Evolutionary conservation across 2,113 vertebrate genomes (phyloP).

Genomic region (Protobothrops flavoviridis): DNA sequence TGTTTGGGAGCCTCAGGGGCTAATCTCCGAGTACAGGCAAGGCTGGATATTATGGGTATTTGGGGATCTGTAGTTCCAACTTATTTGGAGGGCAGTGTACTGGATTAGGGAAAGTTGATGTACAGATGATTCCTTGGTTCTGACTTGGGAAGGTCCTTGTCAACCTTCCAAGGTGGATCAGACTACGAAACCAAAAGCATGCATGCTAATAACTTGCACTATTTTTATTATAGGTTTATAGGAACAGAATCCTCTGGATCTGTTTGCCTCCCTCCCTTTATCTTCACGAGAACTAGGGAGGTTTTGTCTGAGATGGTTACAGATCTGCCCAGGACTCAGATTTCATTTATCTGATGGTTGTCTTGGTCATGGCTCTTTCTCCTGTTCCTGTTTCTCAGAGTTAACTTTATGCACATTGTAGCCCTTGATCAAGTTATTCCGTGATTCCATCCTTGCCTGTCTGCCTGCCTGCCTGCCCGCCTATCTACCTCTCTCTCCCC

Average conservation of each 20-base stretch:
- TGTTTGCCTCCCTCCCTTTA: background rate
- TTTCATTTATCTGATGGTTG: background rate
- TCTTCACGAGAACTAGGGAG: background rate
- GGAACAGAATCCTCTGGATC: background rate
- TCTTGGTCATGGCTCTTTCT: background rate
- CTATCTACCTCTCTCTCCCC: too few relatives aligned
- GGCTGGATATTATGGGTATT: background rate
- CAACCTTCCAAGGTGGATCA: background rate
- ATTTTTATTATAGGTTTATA: background rate
- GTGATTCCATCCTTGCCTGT: background rate
- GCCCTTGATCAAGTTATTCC: background rate
- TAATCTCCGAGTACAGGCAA: background rate
- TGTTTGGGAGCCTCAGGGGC: background rate
- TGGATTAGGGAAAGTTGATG: background rate
- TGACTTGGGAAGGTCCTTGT: background rate
- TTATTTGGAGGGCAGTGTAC: background rate
- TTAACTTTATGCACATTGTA: background rate
- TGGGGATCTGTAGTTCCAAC: background rate
- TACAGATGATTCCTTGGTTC: background rate
- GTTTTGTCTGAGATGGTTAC: background rate
- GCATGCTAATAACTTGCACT: background rate
- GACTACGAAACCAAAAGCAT: background rate
- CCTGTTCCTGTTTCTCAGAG: background rate
- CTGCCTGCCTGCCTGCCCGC: background rate
- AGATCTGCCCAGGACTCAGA: background rate